These are phyloP conservation scores for Sinocyclocheilus maitianheensis DNA, from an alignment of 2,113 vertebrate species.

Conservation along the genomic window DNA sequence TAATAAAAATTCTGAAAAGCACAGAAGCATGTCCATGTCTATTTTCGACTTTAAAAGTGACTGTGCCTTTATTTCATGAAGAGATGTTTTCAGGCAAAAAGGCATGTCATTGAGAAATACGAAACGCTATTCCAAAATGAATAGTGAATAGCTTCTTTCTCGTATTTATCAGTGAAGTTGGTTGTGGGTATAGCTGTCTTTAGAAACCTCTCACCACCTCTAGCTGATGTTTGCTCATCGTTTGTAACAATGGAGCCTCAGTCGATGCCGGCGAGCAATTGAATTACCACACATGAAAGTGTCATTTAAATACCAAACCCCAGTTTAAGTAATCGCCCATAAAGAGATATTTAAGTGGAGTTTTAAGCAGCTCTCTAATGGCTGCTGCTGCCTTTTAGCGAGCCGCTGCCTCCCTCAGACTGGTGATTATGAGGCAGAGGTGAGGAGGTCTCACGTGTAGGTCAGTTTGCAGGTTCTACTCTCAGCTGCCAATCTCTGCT, in stretches of 20 bases:
- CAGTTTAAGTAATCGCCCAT: slow-evolving; percentile 99
- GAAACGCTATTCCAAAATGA: neutral
- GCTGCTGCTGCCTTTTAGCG: slow-evolving; percentile 96
- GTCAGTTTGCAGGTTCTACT: slow-evolving; percentile 96
- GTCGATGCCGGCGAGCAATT: slow-evolving; percentile 80
- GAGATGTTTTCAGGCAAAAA: slow-evolving; percentile 3
- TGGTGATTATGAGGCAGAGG: slow-evolving; percentile 99
- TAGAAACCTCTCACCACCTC: slow-evolving; percentile 32
- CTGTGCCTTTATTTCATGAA: neutral
- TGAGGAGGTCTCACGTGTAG: slow-evolving; percentile 97
- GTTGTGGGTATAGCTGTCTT: slow-evolving; percentile 27
- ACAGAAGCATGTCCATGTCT: neutral
- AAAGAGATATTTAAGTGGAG: slow-evolving; percentile 99
- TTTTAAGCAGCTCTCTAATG: slow-evolving; percentile 99
- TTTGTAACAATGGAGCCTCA: slow-evolving; percentile 82
- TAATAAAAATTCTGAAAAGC: slow-evolving; percentile 3
- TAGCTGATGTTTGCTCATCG: slow-evolving; percentile 75
- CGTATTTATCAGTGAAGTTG: neutral
- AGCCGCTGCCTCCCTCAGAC: slow-evolving; percentile 95
- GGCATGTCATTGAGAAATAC: neutral
- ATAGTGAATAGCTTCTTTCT: neutral
- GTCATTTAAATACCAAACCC: slow-evolving; percentile 99
- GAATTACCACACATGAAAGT: slow-evolving; percentile 95
- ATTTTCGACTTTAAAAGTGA: neutral
- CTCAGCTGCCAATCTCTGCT: slow-evolving; percentile 97